These are phyloP conservation scores for Anolis sagrei DNA, from an alignment of 2,113 vertebrate species.

Conservation along the genomic window DNA sequence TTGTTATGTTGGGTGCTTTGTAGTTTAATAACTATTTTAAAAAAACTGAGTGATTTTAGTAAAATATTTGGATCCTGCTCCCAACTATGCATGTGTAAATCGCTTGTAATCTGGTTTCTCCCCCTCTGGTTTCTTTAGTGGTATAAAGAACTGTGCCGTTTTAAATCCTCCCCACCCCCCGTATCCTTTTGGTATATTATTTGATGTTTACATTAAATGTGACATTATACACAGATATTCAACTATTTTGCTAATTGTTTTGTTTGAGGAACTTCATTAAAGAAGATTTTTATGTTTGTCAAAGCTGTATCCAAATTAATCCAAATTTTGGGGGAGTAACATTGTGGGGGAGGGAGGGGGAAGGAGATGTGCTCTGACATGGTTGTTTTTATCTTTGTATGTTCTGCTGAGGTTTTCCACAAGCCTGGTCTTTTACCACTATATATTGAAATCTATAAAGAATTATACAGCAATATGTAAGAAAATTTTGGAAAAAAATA, in stretches of 20 bases:
- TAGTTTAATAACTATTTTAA: conserved; percentile 85
- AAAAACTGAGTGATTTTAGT: conserved; percentile 82
- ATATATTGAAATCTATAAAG: conserved; percentile 55
- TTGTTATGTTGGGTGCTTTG: conserved; percentile 85
- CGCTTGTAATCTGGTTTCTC: conserved; percentile 85
- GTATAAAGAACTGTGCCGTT: conserved; percentile 85
- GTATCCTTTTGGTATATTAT: conserved; percentile 90
- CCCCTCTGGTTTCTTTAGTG: conserved; percentile 78
- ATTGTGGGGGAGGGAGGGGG: neutral
- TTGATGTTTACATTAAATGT: conserved; percentile 97
- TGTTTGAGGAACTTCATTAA: conserved; percentile 87
- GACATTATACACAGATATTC: conserved; percentile 90
- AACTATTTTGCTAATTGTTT: conserved; percentile 91
- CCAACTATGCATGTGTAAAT: conserved; percentile 91
- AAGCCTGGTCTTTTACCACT: conserved; percentile 66
- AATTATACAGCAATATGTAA: conserved; percentile 49
- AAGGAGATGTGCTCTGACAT: conserved; percentile 42
- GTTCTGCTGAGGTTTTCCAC: conserved; percentile 61
- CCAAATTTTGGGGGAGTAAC: conserved; percentile 50
- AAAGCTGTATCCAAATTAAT: conserved; percentile 79
- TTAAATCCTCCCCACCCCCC: conserved; percentile 65
- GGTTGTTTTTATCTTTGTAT: conserved; percentile 53
- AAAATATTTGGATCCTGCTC: conserved; percentile 72
- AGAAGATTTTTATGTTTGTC: conserved; percentile 78
- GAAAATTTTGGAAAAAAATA: conserved; percentile 53